Conservation (phyloP, 2,113 vertebrate species). For the Camelus bactrianus region DNA sequence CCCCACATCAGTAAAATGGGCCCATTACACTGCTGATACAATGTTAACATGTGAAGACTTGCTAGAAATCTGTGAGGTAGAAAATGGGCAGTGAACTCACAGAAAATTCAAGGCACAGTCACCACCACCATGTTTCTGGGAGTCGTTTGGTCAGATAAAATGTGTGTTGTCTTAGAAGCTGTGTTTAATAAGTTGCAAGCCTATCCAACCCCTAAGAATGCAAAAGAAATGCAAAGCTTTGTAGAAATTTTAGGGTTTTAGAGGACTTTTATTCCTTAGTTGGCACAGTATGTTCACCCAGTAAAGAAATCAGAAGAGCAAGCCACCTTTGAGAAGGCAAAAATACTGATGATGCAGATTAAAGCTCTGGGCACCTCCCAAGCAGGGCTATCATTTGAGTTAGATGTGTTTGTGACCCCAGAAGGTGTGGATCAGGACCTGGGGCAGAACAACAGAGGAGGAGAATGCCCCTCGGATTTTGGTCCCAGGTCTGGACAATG, state of each 20-base stretch:
- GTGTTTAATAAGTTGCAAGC: not conserved
- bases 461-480: not conserved
- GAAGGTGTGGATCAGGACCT: not conserved
- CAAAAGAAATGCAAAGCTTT: not conserved
- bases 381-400: not conserved
- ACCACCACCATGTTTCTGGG: not conserved
- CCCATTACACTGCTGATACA: not conserved
- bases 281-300: not conserved
- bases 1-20: not conserved
- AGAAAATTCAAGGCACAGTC: not conserved
- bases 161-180: not conserved
- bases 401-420: not conserved
- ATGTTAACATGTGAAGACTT: not conserved
- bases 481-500: not conserved
- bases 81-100: not conserved
- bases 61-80: not conserved
- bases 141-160: not conserved
- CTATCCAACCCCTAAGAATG: not conserved
- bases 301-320: not conserved
- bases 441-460: not conserved
- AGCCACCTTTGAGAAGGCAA: not conserved
- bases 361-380: not conserved
- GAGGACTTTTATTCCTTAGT: not conserved
- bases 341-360: not conserved
- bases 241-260: not conserved